These are phyloP conservation scores for Hirtodrosophila trivittata DNA, from an alignment of 2,888 invertebrate species.

Conservation along the genomic window DNA sequence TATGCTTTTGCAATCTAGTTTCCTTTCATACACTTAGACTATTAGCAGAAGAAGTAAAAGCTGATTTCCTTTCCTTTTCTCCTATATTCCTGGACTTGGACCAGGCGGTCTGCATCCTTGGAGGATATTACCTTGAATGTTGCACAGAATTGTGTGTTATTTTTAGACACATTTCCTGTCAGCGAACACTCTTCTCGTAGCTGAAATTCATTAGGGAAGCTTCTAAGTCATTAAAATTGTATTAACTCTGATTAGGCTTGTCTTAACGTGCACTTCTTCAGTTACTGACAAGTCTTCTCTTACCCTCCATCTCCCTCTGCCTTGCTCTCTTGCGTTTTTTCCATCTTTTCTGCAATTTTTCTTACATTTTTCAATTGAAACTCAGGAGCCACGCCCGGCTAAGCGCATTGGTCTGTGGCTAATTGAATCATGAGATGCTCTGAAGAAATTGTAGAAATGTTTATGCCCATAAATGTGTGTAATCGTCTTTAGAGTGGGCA, in stretches of 20 bases:
- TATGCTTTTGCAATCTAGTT: too few relatives aligned
- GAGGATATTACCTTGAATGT: too few relatives aligned
- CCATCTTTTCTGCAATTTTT: slow-evolving; percentile 24
- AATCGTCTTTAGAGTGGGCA: slow-evolving; percentile 58
- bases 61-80: too few relatives aligned
- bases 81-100: too few relatives aligned
- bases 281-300: neutral
- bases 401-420: slow-evolving; percentile 64
- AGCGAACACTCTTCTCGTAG: slow-evolving; percentile 18
- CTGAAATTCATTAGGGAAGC: slow-evolving; percentile 23
- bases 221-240: slow-evolving; percentile 34
- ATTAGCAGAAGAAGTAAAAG: too few relatives aligned
- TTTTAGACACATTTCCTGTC: neutral
- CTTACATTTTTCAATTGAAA: slow-evolving; percentile 30
- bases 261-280: slow-evolving; percentile 20
- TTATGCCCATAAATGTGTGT: slow-evolving; percentile 61
- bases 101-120: too few relatives aligned
- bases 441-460: slow-evolving; percentile 57
- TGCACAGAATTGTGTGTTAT: too few relatives aligned
- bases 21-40: too few relatives aligned
- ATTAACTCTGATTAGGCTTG: slow-evolving; percentile 43
- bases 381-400: slow-evolving; percentile 35
- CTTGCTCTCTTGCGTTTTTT: neutral
- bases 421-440: slow-evolving; percentile 71
- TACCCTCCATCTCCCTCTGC: neutral